phyloP scores from a whole-genome alignment of 2,113 vertebrate genomes.

The Acrocephalus arundinaceus region DNA sequence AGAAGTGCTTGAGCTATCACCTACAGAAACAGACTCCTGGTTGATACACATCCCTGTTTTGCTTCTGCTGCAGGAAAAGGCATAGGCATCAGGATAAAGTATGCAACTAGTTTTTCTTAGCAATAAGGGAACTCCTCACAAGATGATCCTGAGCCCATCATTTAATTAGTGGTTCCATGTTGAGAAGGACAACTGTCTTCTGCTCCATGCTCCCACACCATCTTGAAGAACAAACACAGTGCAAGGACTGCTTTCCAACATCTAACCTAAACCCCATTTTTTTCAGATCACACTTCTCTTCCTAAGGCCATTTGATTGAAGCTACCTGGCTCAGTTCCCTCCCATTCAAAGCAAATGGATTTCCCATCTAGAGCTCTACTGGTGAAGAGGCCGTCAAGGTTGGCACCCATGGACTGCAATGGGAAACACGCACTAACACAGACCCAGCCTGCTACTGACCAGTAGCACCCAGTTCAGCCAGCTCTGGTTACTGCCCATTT shows the following conservation, averaged over 20 bases:
- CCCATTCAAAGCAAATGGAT: neutral
- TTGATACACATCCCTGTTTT: neutral
- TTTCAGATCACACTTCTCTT: neutral
- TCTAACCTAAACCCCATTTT: neutral
- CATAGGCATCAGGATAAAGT: neutral
- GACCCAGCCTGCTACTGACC: neutral
- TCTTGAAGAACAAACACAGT: neutral
- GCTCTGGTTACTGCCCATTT: neutral
- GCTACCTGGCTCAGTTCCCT: neutral
- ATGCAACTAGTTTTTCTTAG: neutral
- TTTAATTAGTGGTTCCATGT: neutral
- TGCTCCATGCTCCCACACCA: neutral
- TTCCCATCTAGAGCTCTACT: neutral
- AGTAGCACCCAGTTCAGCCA: neutral
- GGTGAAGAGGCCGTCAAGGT: accelerated
- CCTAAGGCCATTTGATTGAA: neutral
- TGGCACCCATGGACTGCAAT: accelerated
- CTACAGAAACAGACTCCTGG: neutral
- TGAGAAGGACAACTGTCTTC: neutral
- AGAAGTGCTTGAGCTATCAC: neutral
- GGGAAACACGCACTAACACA: neutral
- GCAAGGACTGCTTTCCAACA: neutral
- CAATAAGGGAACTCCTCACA: neutral
- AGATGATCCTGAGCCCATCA: neutral
- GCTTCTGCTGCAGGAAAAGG: neutral